A percentile compares a stretch with the other conserved stretches of the same genome.
phyloP scores from a whole-genome alignment of 2,888 invertebrate genomes.

The Drosophila incognita region DNA sequence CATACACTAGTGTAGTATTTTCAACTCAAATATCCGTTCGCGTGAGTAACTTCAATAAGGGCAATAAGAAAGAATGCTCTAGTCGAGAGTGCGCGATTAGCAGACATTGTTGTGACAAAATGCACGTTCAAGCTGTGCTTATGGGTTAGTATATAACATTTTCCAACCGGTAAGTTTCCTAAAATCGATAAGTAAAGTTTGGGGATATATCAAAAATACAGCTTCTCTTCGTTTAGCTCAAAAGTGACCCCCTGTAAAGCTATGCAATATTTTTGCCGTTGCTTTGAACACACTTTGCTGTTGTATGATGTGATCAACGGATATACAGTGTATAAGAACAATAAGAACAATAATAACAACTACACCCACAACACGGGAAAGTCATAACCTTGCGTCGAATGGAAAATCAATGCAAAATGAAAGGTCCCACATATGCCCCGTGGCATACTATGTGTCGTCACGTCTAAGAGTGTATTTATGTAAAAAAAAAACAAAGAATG shows the following conservation, averaged over 20 bases:
- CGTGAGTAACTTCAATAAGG: background rate
- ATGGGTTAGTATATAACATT: background rate
- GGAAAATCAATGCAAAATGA: slow-evolving; percentile 65
- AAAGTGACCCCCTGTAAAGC: background rate
- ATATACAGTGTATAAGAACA: background rate
- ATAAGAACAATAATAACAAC: background rate
- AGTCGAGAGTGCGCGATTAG: background rate
- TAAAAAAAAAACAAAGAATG: slow-evolving; percentile 29
- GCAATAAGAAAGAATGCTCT: background rate
- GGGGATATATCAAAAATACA: background rate
- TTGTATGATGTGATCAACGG: background rate
- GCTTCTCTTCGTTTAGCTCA: background rate
- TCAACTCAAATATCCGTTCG: background rate
- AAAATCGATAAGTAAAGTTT: background rate
- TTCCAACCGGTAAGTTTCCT: background rate
- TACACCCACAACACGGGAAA: background rate
- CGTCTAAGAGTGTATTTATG: slow-evolving; percentile 10
- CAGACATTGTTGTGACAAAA: background rate
- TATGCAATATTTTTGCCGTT: background rate
- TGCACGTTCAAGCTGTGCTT: background rate
- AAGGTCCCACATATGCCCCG: slow-evolving; percentile 30
- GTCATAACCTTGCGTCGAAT: slow-evolving; percentile 35
- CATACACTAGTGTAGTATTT: background rate
- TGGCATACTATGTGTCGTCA: background rate
- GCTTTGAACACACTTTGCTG: background rate